Evolutionary conservation across 2,113 vertebrate genomes (phyloP).

Genomic region (Sitta europaea): DNA sequence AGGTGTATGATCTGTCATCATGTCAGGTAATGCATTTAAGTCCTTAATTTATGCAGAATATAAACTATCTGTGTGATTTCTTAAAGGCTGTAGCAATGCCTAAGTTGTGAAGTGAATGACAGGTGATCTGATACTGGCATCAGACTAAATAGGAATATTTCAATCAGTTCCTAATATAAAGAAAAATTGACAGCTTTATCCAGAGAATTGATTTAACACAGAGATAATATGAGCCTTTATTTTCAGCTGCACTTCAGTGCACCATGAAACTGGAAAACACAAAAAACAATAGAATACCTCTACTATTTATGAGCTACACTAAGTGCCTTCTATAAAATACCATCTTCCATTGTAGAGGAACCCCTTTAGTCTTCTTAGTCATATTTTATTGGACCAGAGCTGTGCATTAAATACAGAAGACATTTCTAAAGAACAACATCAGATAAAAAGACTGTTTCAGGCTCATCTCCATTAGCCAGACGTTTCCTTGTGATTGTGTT

Average conservation of each 20-base stretch:
- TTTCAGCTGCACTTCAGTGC: neutral
- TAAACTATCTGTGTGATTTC: neutral
- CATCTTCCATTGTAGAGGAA: neutral
- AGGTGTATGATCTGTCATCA: neutral
- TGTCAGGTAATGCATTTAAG: neutral
- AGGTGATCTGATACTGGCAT: neutral
- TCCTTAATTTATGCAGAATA: neutral
- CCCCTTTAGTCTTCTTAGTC: neutral
- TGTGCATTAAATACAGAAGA: neutral
- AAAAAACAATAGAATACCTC: neutral
- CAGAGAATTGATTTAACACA: neutral
- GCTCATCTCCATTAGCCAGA: neutral
- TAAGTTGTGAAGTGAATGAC: neutral
- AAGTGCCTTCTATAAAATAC: neutral
- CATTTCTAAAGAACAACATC: neutral
- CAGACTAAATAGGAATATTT: neutral
- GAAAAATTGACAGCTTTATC: neutral
- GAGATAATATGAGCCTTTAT: neutral
- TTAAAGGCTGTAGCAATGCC: neutral
- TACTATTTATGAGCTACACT: neutral
- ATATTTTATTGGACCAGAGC: neutral
- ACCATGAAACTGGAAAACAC: neutral
- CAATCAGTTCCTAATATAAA: neutral
- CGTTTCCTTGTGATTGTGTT: neutral
- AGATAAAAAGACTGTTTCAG: neutral